Evolutionary conservation across 2,888 invertebrate species (phyloP).

Genomic region (Diaprepes abbreviatus): DNA sequence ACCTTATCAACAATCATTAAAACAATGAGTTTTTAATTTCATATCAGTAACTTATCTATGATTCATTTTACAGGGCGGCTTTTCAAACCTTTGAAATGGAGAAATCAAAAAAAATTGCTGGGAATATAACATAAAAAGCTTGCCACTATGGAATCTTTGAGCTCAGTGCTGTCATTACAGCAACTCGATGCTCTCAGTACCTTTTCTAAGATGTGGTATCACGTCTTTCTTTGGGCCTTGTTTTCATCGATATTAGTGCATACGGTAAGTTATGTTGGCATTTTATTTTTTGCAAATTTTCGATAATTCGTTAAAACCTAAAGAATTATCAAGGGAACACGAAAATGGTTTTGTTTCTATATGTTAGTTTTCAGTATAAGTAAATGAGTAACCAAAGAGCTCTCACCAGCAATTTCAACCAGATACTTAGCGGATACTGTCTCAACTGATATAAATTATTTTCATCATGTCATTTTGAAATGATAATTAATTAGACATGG

Average conservation of each 20-base stretch:
- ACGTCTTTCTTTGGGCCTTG: constrained; percentile 95
- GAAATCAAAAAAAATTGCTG: constrained; percentile 52
- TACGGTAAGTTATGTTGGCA: constrained; percentile 67
- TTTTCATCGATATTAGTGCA: constrained; percentile 95
- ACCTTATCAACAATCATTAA: neutral
- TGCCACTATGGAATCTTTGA: constrained; percentile 60
- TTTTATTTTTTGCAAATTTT: no score
- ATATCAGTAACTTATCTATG: constrained; percentile 26
- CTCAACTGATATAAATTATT: no score
- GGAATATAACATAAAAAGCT: constrained; percentile 57
- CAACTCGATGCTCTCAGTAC: constrained; percentile 72
- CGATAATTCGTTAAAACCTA: no score
- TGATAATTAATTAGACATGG: no score
- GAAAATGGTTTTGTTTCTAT: no score
- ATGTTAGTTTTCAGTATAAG: no score
- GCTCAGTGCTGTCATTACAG: constrained; percentile 63
- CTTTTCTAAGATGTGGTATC: constrained; percentile 96
- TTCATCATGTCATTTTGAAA: no score
- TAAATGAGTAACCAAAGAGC: no score
- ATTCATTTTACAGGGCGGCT: constrained; percentile 10
- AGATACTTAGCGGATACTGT: no score
- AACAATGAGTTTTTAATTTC: neutral
- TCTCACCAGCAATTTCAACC: no score
- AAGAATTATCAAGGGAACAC: no score
- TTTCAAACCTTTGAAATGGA: constrained; percentile 50